These are phyloP conservation scores for Tringa solitaria DNA, from an alignment of 2,113 vertebrate species.

Conservation along the genomic window DNA sequence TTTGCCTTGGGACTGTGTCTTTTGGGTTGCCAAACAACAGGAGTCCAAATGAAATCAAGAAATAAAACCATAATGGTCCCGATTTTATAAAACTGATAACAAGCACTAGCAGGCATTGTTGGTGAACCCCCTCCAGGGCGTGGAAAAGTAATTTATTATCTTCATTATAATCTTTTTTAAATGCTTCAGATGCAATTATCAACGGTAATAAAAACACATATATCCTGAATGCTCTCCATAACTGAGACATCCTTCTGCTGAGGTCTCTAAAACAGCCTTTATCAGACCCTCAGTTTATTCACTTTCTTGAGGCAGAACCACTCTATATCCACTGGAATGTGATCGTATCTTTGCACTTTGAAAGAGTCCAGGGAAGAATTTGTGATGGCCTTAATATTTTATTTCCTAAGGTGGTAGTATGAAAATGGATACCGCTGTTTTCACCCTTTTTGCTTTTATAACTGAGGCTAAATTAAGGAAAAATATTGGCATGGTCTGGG, in stretches of 20 bases:
- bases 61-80: neutral
- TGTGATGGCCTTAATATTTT: neutral
- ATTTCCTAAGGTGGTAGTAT: neutral
- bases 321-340: neutral
- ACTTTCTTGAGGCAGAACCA: neutral
- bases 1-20: neutral
- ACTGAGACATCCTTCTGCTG: neutral
- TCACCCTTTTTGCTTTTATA: neutral
- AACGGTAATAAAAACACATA: neutral
- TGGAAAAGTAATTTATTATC: neutral
- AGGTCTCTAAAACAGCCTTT: neutral
- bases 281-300: neutral
- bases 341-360: neutral
- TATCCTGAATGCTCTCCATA: neutral
- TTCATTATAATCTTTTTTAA: neutral
- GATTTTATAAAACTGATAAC: neutral
- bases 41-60: neutral
- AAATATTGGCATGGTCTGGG: neutral
- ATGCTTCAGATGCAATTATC: neutral
- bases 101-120: accelerated
- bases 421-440: neutral
- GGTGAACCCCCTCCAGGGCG: neutral
- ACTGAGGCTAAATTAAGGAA: neutral
- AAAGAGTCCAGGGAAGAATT: neutral
- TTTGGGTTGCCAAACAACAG: neutral